Conservation (phyloP, 2,797 vertebrate genomes). For the Rhinatrema bivittatum region DNA sequence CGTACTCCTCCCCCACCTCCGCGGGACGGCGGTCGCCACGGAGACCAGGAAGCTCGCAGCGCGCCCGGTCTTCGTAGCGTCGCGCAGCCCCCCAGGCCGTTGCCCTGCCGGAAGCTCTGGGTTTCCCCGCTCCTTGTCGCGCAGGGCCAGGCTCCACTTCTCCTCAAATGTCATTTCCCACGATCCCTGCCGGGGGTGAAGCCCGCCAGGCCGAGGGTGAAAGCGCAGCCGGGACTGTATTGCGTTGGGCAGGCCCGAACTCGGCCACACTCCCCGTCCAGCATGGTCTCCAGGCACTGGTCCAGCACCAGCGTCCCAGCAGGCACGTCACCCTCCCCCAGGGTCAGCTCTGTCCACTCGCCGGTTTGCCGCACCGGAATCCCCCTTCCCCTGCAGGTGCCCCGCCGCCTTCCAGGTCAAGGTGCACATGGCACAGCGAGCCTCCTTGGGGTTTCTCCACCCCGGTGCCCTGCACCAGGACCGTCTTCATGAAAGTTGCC, state of each 20-base stretch:
- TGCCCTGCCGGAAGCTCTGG: constrained; percentile 63
- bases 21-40: constrained; percentile 31
- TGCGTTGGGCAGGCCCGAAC: constrained; percentile 30
- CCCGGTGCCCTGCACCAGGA: constrained; percentile 24
- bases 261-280: constrained; percentile 62
- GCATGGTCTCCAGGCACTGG: constrained; percentile 74
- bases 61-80: constrained; percentile 71
- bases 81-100: constrained; percentile 67
- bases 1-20: constrained; percentile 37
- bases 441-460: constrained; percentile 61
- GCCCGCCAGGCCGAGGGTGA: constrained; percentile 55
- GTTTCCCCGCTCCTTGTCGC: constrained; percentile 67
- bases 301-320: constrained; percentile 48
- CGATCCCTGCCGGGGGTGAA: constrained; percentile 66
- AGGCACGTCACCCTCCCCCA: constrained; percentile 65
- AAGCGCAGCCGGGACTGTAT: constrained; percentile 1
- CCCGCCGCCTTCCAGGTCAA: constrained; percentile 13
- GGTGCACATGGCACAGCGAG: constrained; percentile 61
- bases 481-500: constrained; percentile 45
- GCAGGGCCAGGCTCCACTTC: constrained; percentile 65
- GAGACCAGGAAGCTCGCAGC: constrained; percentile 72
- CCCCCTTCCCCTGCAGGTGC: constrained; percentile 1
- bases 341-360: constrained; percentile 54
- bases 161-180: constrained; percentile 69
- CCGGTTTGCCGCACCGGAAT: constrained; percentile 56